These are phyloP conservation scores for Triplophysa dalaica DNA, from an alignment of 2,113 vertebrate genomes.

Conservation along the genomic window DNA sequence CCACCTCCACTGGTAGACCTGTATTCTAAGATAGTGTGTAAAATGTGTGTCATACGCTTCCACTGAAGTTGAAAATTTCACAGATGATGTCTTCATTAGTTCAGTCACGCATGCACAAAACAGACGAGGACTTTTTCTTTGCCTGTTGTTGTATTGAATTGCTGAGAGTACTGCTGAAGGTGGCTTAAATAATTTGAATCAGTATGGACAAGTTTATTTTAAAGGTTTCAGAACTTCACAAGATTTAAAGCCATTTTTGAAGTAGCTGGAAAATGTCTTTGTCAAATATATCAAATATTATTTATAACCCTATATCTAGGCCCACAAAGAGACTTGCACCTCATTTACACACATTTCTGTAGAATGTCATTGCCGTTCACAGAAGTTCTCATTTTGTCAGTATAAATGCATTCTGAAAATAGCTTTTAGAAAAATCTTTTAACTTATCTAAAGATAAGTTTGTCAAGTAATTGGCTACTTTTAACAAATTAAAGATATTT, in stretches of 20 bases:
- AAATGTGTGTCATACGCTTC: neutral
- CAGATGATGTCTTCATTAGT: constrained; percentile 7
- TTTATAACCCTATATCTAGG: no score
- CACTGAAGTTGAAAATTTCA: neutral
- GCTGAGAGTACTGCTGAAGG: neutral
- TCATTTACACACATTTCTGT: no score
- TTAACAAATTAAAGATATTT: no score
- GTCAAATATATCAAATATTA: no score
- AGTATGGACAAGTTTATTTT: neutral
- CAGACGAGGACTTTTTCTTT: neutral
- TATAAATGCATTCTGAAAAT: no score
- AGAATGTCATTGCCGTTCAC: no score
- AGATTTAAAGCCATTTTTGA: neutral
- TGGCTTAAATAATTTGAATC: constrained; percentile 10
- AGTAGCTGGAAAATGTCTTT: neutral
- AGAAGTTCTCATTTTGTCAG: no score
- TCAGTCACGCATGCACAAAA: constrained; percentile 27
- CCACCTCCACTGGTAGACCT: neutral
- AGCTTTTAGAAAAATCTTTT: no score
- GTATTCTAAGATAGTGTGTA: neutral
- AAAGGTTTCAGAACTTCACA: neutral
- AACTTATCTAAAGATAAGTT: no score
- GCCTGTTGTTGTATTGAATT: neutral
- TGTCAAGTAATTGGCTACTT: no score
- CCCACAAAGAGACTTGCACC: no score